phyloP scores from a whole-genome alignment of 2,797 vertebrate species.

The Takifugu rubripes region DNA sequence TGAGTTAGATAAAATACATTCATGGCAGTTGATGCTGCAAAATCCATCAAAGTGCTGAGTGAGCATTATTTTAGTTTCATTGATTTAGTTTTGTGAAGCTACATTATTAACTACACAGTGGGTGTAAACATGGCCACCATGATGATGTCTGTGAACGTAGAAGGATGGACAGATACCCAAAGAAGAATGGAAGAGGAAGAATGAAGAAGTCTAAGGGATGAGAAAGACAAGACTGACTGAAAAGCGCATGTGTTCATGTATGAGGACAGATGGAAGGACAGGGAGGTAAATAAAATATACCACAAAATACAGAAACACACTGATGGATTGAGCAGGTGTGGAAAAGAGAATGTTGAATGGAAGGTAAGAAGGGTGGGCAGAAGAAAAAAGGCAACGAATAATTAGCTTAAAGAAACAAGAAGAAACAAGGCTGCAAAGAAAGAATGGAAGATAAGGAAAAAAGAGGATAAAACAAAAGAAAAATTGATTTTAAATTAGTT shows the following conservation, averaged over 20 bases:
- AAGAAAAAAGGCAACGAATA: not conserved
- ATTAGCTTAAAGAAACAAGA: no score
- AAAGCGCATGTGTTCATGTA: not conserved
- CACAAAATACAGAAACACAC: no score
- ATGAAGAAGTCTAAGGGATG: no score
- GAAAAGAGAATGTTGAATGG: not conserved
- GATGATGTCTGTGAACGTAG: not conserved
- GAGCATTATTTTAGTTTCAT: not conserved
- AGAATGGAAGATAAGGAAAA: not conserved
- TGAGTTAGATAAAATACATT: no score
- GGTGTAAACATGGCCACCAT: conserved; percentile 5
- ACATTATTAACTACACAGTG: conserved; percentile 44
- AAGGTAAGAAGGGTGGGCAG: no score
- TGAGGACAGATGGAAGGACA: not conserved
- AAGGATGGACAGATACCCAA: not conserved
- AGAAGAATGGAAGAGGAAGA: no score
- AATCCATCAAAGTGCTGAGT: conserved; percentile 1
- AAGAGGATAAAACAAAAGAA: not conserved
- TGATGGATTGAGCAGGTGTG: no score
- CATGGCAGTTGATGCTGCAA: not conserved
- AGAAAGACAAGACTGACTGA: not conserved
- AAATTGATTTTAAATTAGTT: not conserved
- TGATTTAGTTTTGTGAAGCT: conserved; percentile 3
- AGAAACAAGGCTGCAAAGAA: no score
- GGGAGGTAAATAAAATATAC: not conserved